A percentile compares a stretch with the other conserved stretches of the same genome.
Evolutionary conservation across 2,888 invertebrate genomes (phyloP).

Genomic region (Eretmocerus hayati): DNA sequence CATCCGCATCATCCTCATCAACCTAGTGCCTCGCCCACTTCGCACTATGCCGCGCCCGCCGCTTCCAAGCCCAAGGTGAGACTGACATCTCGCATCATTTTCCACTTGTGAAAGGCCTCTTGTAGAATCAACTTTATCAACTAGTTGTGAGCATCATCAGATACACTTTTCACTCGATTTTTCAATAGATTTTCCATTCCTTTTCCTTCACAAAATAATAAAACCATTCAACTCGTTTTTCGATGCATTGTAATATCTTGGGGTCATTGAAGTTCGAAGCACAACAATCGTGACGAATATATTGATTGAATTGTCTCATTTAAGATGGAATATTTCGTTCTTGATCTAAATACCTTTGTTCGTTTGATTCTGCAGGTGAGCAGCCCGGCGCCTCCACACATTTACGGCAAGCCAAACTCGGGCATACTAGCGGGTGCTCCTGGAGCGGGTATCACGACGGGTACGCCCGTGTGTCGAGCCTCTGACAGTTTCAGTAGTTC

Average conservation of each 20-base stretch:
- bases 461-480: slow-evolving; percentile 51
- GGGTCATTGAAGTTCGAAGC: no score
- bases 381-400: slow-evolving; percentile 70
- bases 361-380: slow-evolving; percentile 54
- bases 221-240: no score
- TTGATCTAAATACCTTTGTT: no score
- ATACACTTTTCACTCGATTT: no score
- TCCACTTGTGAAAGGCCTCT: background rate
- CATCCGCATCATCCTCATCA: slow-evolving; percentile 25
- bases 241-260: no score
- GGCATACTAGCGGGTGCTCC: no score
- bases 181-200: no score
- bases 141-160: no score
- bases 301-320: no score
- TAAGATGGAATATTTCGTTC: background rate
- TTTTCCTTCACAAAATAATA: no score
- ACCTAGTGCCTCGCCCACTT: slow-evolving; percentile 46
- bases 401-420: slow-evolving; percentile 60
- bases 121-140: no score
- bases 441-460: slow-evolving; percentile 51
- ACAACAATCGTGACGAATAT: no score
- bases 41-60: slow-evolving; percentile 50
- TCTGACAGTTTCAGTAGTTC: slow-evolving; percentile 33
- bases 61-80: slow-evolving; percentile 47
- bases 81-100: background rate